phyloP scores from a whole-genome alignment of 2,888 invertebrate species.

The Pseudolycoriella hygida region DNA sequence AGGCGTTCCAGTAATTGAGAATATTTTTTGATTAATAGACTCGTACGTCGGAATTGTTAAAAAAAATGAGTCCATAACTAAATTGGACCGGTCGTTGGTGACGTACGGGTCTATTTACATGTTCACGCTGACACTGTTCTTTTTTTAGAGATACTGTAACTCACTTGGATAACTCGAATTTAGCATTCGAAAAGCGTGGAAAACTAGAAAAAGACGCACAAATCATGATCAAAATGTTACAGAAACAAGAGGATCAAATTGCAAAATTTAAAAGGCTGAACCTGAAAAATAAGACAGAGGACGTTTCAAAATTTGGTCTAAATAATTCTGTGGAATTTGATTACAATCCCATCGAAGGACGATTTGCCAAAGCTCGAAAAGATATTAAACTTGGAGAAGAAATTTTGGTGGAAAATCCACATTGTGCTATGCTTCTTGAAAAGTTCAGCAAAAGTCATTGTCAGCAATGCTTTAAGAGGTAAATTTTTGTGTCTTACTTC shows the following conservation, averaged over 20 bases:
- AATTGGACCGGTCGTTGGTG: no score
- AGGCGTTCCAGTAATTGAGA: no score
- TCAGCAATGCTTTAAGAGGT: constrained; percentile 52
- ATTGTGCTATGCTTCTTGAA: constrained; percentile 48
- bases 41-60: no score
- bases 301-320: constrained; percentile 8
- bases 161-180: constrained; percentile 44
- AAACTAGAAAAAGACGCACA: constrained; percentile 48
- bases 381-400: constrained; percentile 56
- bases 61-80: no score
- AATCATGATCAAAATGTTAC: constrained; percentile 50
- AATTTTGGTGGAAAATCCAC: constrained; percentile 52
- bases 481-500: no score
- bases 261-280: constrained; percentile 7
- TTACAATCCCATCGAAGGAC: constrained; percentile 41
- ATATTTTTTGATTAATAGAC: no score
- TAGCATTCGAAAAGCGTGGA: constrained; percentile 40
- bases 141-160: constrained; percentile 39
- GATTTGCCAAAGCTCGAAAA: constrained; percentile 51
- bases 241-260: constrained; percentile 17
- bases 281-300: constrained; percentile 16
- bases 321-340: constrained; percentile 40
- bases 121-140: no score
- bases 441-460: constrained; percentile 52
- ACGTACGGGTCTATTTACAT: no score